Evolutionary conservation across 1,140 invertebrate species (phyloP).

Genomic region (Drosophila auraria): DNA sequence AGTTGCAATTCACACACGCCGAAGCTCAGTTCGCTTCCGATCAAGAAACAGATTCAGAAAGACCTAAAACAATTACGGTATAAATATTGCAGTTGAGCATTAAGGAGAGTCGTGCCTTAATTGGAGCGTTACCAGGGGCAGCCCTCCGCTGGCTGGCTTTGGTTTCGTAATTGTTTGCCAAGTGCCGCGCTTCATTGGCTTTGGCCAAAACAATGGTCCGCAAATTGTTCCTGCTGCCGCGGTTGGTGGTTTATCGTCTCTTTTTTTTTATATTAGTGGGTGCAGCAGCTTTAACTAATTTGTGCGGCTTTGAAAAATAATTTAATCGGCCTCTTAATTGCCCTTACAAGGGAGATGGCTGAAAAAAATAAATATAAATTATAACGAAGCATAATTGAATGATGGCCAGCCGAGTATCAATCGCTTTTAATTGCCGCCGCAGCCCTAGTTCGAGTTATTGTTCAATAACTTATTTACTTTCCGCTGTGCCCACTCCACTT

Average conservation of each 20-base stretch:
- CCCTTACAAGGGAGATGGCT: constrained; percentile 18
- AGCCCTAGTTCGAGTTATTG: constrained; percentile 31
- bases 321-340: constrained; percentile 37
- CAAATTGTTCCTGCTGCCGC: constrained; percentile 15
- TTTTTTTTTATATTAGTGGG: constrained; percentile 8
- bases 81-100: constrained; percentile 17
- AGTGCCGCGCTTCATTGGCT: constrained; percentile 45
- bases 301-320: constrained; percentile 31
- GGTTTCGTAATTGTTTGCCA: constrained; percentile 38
- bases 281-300: constrained; percentile 42
- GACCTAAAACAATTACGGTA: constrained; percentile 44
- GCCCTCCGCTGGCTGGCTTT: background rate
- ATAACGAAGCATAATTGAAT: constrained; percentile 22
- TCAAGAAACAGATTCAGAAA: constrained; percentile 2
- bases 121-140: constrained; percentile 49
- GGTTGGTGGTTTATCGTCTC: constrained; percentile 15
- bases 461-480: constrained; percentile 36
- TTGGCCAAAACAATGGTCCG: constrained; percentile 24
- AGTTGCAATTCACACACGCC: constrained; percentile 69
- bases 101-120: constrained; percentile 16
- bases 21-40: constrained; percentile 61
- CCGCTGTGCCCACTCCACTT: constrained; percentile 35
- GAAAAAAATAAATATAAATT: background rate
- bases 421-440: constrained; percentile 29
- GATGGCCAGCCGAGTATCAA: constrained; percentile 37